phyloP scores from a whole-genome alignment of 2,797 vertebrate genomes.

The Adrianichthys oophorus region DNA sequence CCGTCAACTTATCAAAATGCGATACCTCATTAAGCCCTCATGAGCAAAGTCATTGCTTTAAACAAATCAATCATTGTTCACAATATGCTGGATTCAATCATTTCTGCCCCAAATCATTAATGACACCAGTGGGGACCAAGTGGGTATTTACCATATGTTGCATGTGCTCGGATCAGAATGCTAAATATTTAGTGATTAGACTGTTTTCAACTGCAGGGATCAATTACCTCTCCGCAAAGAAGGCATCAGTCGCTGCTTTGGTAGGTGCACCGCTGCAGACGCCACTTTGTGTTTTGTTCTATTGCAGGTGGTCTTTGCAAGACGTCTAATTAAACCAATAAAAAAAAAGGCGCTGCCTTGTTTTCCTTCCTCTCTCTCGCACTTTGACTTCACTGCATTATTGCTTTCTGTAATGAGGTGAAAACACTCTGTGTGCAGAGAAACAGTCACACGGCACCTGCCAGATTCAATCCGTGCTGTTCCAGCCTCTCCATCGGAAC shows the following conservation, averaged over 20 bases:
- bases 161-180: conserved; percentile 65
- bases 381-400: conserved; percentile 81
- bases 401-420: conserved; percentile 82
- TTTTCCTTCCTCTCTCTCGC: conserved; percentile 57
- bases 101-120: conserved; percentile 78
- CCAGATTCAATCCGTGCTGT: conserved; percentile 47
- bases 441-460: conserved; percentile 55
- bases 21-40: conserved; percentile 82
- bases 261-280: conserved; percentile 41
- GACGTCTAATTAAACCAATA: conserved; percentile 78
- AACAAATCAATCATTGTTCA: conserved; percentile 85
- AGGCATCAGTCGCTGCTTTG: conserved; percentile 35
- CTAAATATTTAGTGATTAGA: conserved; percentile 60
- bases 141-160: conserved; percentile 69
- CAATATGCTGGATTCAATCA: conserved; percentile 78
- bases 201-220: conserved; percentile 50
- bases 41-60: conserved; percentile 82
- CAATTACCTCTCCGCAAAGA: conserved; percentile 45
- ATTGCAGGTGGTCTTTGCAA: conserved; percentile 78
- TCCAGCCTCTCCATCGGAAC: conserved; percentile 52
- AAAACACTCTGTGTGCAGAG: conserved; percentile 75
- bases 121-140: conserved; percentile 51
- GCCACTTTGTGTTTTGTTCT: conserved; percentile 62
- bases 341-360: conserved; percentile 69
- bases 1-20: conserved; percentile 82